Evolutionary conservation across 2,888 invertebrate species (phyloP).

Genomic region (Acrobasis suavella): DNA sequence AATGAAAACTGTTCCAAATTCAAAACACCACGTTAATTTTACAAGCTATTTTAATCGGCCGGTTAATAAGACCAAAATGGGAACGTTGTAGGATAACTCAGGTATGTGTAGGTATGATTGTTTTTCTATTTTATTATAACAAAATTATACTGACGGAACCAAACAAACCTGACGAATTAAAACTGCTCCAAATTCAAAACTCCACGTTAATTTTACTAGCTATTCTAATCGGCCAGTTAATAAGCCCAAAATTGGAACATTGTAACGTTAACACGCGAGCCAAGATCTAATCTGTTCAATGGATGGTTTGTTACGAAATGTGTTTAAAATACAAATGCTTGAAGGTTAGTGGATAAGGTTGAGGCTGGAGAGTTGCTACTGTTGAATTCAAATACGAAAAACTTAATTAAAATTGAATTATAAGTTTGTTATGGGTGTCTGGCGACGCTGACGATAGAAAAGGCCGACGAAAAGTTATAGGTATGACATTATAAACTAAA

Average conservation of each 20-base stretch:
- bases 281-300: slow-evolving; percentile 76
- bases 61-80: slow-evolving; percentile 56
- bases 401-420: neutral
- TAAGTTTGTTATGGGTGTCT: too few species aligned
- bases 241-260: slow-evolving; percentile 62
- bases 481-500: too few species aligned
- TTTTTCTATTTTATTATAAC: too few species aligned
- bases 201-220: slow-evolving; percentile 23
- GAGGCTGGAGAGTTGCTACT: slow-evolving; percentile 16
- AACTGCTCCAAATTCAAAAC: slow-evolving; percentile 28
- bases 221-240: slow-evolving; percentile 41
- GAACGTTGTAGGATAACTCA: slow-evolving; percentile 62
- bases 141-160: slow-evolving; percentile 8
- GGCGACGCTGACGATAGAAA: too few species aligned
- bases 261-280: slow-evolving; percentile 66
- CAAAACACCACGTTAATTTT: slow-evolving; percentile 22
- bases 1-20: slow-evolving; percentile 31
- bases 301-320: slow-evolving; percentile 73
- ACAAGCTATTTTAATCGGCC: slow-evolving; percentile 36
- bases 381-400: neutral
- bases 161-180: slow-evolving; percentile 28
- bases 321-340: slow-evolving; percentile 55
- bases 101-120: too few species aligned
- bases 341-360: slow-evolving; percentile 43
- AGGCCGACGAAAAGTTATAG: too few species aligned